These are phyloP conservation scores for Leptopilina boulardi DNA, from an alignment of 1,140 invertebrate species.

Conservation along the genomic window DNA sequence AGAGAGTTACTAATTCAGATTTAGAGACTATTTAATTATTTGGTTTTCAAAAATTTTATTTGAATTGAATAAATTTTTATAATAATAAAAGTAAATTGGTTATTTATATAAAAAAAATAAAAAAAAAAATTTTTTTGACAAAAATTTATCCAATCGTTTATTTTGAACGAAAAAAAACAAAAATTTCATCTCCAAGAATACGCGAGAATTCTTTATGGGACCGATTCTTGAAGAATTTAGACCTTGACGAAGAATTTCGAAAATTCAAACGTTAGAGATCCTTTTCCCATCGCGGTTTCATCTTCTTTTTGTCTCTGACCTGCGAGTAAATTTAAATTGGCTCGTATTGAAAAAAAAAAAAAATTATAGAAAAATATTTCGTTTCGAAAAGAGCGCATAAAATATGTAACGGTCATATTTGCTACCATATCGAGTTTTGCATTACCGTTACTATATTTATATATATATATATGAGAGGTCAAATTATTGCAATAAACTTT, in stretches of 20 bases:
- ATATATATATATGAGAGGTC: background rate
- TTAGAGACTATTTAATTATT: too few relatives aligned
- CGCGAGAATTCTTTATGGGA: conserved; percentile 9
- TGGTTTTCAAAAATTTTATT: too few relatives aligned
- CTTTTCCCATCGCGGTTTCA: background rate
- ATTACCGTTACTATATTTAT: conserved; percentile 23
- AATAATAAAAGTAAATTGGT: too few relatives aligned
- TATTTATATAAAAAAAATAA: too few relatives aligned
- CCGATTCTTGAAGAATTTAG: conserved; percentile 2
- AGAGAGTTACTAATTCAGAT: too few relatives aligned
- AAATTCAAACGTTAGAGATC: background rate
- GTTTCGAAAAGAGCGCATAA: background rate
- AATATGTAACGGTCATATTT: background rate
- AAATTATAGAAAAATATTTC: too few relatives aligned
- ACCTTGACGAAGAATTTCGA: conserved; percentile 6
- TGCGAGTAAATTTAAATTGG: background rate
- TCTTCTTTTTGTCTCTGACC: conserved; percentile 20
- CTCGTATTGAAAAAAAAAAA: background rate
- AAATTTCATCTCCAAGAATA: background rate
- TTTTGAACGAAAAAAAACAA: conserved; percentile 24
- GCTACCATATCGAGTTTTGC: conserved; percentile 11
- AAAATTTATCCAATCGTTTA: too few relatives aligned
- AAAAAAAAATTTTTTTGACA: too few relatives aligned
- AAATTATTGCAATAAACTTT: conserved; percentile 33
- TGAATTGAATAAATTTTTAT: too few relatives aligned